Evolutionary conservation across 2,797 vertebrate species (phyloP).

Genomic region (Hypotaenidia okinawae): DNA sequence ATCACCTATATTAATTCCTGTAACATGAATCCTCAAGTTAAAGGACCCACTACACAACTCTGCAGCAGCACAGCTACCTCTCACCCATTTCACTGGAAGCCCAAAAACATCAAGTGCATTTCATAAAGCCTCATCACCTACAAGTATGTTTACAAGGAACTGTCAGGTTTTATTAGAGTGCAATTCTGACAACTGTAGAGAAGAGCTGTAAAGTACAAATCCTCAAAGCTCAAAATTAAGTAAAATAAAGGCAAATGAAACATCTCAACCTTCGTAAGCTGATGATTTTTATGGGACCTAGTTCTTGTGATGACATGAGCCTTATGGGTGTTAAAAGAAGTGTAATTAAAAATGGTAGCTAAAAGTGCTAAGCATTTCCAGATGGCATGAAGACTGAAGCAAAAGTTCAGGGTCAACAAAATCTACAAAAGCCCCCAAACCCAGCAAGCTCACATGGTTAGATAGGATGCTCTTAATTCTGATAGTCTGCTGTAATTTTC

Average conservation of each 20-base stretch:
- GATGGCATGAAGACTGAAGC: background rate
- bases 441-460: background rate
- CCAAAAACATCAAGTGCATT: background rate
- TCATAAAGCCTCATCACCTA: background rate
- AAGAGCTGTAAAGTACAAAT: background rate
- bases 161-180: background rate
- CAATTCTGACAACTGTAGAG: background rate
- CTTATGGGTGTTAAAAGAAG: background rate
- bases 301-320: accelerated
- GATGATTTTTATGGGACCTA: background rate
- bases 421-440: background rate
- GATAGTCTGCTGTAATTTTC: background rate
- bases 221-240: background rate
- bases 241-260: background rate
- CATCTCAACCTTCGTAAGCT: background rate
- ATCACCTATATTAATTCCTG: background rate
- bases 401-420: background rate
- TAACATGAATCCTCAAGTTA: background rate
- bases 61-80: background rate
- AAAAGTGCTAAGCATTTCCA: background rate
- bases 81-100: background rate
- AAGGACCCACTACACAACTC: background rate
- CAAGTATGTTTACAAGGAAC: background rate
- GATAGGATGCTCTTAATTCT: background rate
- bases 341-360: background rate